Base-by-base conservation (phyloP, 2,888 invertebrate species). In the Chloromyia formosa region DNA sequence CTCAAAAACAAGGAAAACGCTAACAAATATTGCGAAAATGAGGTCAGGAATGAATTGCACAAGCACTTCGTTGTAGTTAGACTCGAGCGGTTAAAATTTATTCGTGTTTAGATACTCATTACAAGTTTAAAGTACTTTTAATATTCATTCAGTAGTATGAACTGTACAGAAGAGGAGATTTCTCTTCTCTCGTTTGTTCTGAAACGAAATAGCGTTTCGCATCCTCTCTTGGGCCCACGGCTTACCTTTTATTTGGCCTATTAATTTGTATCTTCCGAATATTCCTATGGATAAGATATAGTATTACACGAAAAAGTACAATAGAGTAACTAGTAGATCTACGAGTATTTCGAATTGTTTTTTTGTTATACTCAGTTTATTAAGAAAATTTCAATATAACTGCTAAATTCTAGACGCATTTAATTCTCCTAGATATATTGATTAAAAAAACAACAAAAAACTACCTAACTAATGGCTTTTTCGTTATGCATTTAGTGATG, bases 241-340 rank as follows among this genome's bases (percentile, higher is more conserved):
- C 75, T 75, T 75, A 75, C 75, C 75, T 75, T 45, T 60, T 61
- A 62, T 73, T 75, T 60, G 73, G 66, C 61, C 68, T 75, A 73
- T 49, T 66, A 61, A 49, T 49, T 7, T 3, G 49, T 49, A 66
- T 73, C 69, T 68, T 75, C 73, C 73, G 69, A 66, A 71, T 62
- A 73, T 69, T 75, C 75, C 75, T 75, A 74, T 53, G 73, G 53
- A 74, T 74, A 66, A 74, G 74, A 74, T 54, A 58, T 27, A 60
- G 35, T 45, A 20, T 74, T 74, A 74, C 74, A 74, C 49, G 4
- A 10, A 56, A 56, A 71, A 27, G 69, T 69, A 54, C 27, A 27
- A 54, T 53, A 35, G 20, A 27, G 18, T 49, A 35, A 35, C 27
- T 35, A 35, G 27, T 35, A 35, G 3, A 35, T 35, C 7, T 35